Percentiles rank a stretch among this genome's conserved stretches.
Evolutionary conservation across 2,888 invertebrate species (phyloP).

Genomic region (Cephus pygmeus): DNA sequence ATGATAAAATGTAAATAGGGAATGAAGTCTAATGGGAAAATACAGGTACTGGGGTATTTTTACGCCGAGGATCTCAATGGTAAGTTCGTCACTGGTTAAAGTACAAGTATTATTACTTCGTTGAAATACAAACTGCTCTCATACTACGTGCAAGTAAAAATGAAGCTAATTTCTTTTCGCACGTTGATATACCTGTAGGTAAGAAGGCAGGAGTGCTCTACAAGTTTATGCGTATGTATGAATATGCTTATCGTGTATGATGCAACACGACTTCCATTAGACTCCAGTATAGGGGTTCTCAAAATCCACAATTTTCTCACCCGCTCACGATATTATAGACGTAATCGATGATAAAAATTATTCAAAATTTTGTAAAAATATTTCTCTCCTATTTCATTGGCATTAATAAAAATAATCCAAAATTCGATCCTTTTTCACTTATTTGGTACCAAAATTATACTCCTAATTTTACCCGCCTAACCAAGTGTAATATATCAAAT

Average conservation of each 20-base stretch:
- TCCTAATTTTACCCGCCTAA: not conserved
- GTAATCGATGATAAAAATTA: not conserved
- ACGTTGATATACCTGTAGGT: not conserved
- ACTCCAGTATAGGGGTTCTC: not conserved
- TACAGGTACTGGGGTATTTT: not conserved
- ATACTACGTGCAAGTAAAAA: not conserved
- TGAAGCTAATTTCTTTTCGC: not conserved
- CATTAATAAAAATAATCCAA: not conserved
- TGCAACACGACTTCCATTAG: not conserved
- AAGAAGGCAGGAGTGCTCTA: not conserved
- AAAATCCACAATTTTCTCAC: not conserved
- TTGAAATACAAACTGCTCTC: not conserved
- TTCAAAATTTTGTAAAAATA: not conserved
- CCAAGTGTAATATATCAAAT: not conserved
- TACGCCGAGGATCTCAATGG: not conserved
- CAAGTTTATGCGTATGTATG: not conserved
- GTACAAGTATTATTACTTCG: not conserved
- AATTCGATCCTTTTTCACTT: not conserved
- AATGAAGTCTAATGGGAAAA: not conserved
- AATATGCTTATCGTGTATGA: not conserved
- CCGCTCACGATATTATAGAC: not conserved
- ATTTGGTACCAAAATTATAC: too few species aligned
- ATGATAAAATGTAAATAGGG: not conserved
- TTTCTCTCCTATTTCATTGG: not conserved
- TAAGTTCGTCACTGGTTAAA: not conserved